These are phyloP conservation scores for Lipotes vexillifer DNA, from an alignment of 2,113 vertebrate genomes.

Conservation along the genomic window DNA sequence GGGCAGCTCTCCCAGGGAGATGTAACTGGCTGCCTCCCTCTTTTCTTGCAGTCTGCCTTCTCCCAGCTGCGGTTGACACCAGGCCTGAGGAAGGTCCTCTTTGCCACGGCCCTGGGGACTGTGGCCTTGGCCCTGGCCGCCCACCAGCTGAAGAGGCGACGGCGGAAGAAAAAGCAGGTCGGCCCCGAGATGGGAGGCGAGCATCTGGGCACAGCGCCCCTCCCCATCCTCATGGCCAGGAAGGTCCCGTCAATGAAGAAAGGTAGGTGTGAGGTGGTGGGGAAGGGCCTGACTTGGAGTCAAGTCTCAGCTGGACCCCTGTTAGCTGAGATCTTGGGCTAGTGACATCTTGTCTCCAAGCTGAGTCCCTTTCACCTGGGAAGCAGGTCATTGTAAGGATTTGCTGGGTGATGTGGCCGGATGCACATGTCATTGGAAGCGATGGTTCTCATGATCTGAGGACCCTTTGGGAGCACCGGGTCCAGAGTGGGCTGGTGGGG, in stretches of 20 bases:
- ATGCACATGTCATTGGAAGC: rapidly evolving
- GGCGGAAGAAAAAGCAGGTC: conserved; percentile 90
- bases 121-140: conserved; percentile 95
- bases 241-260: conserved; percentile 89
- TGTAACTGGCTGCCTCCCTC: not conserved
- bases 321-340: not conserved
- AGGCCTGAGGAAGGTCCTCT: conserved; percentile 94
- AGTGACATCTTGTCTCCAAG: too few species aligned
- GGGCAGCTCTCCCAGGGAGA: not conserved
- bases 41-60: conserved; percentile 88
- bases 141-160: conserved; percentile 94
- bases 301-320: not conserved
- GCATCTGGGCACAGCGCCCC: conserved; percentile 84
- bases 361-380: not conserved
- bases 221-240: conserved; percentile 86
- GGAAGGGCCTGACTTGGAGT: not conserved
- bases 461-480: not conserved
- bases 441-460: not conserved
- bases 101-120: conserved; percentile 95
- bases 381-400: not conserved
- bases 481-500: not conserved
- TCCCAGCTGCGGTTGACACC: conserved; percentile 93
- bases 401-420: not conserved
- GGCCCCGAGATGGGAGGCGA: conserved; percentile 79
- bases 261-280: conserved; percentile 78